phyloP scores from a whole-genome alignment of 1,140 invertebrate genomes.

The Metopolophium dirhodum region DNA sequence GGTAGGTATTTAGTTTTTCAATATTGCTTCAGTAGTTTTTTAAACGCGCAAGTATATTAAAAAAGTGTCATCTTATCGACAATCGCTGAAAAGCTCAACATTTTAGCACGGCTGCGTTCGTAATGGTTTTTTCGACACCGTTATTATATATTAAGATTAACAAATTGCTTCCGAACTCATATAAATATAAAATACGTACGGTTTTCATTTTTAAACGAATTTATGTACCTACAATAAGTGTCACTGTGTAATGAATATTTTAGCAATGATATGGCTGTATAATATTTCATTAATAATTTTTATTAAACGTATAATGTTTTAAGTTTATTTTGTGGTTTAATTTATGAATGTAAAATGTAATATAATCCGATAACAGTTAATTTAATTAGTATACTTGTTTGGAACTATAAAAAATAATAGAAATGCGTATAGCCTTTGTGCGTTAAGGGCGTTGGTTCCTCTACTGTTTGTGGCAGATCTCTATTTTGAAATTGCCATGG shows the following conservation, averaged over 20 bases:
- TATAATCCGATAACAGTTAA: slow-evolving; percentile 18
- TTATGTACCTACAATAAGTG: neutral
- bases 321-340: neutral
- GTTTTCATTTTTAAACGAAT: no score
- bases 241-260: neutral
- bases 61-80: neutral
- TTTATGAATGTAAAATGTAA: neutral
- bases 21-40: neutral
- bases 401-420: neutral
- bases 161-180: neutral
- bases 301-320: neutral
- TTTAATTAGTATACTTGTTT: slow-evolving; percentile 14
- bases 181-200: neutral
- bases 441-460: neutral
- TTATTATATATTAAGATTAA: neutral
- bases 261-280: neutral
- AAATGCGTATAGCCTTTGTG: neutral
- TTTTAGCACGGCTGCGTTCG: neutral
- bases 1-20: neutral
- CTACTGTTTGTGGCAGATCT: neutral
- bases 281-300: neutral
- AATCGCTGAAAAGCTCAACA: neutral
- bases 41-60: neutral
- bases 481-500: neutral
- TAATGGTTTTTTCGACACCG: neutral